Conservation (phyloP, 2,113 vertebrate species). For the Tachuris rubrigastra region DNA sequence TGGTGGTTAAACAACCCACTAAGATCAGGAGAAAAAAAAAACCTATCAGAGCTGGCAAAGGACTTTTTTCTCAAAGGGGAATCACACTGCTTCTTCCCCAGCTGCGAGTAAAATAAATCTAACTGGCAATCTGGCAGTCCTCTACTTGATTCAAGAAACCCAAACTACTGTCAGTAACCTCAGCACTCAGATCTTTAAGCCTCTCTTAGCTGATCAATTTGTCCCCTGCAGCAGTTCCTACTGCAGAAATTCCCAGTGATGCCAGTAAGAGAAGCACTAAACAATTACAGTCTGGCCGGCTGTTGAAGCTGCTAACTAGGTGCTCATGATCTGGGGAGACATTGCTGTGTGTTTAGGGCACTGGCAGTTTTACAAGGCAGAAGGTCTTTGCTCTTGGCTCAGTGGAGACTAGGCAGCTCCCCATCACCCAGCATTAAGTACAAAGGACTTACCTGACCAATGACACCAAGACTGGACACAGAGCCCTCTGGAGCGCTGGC, state of each 20-base stretch:
- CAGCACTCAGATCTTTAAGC: slow-evolving; percentile 32
- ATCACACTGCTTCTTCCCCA: not conserved
- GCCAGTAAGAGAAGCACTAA: not conserved
- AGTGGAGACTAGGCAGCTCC: not conserved
- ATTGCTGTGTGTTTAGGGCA: not conserved
- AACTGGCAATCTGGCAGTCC: not conserved
- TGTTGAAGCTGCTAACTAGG: slow-evolving; percentile 7
- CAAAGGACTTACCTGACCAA: not conserved
- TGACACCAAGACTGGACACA: not conserved
- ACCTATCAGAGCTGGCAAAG: not conserved
- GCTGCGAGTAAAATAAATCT: not conserved
- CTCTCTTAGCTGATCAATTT: slow-evolving; percentile 53
- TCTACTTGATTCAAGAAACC: not conserved
- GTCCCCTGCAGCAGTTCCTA: slow-evolving; percentile 32
- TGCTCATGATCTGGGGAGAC: not conserved
- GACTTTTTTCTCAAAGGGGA: not conserved
- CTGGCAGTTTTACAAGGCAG: not conserved
- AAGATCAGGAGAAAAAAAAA: not conserved
- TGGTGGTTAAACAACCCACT: not conserved
- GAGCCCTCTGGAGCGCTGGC: not conserved
- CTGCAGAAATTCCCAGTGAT: not conserved
- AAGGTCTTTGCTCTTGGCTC: not conserved
- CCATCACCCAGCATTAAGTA: not conserved
- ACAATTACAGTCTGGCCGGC: not conserved
- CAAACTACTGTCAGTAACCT: not conserved